Evolutionary conservation across 2,888 invertebrate species (phyloP).

Genomic region (Hyalella azteca): DNA sequence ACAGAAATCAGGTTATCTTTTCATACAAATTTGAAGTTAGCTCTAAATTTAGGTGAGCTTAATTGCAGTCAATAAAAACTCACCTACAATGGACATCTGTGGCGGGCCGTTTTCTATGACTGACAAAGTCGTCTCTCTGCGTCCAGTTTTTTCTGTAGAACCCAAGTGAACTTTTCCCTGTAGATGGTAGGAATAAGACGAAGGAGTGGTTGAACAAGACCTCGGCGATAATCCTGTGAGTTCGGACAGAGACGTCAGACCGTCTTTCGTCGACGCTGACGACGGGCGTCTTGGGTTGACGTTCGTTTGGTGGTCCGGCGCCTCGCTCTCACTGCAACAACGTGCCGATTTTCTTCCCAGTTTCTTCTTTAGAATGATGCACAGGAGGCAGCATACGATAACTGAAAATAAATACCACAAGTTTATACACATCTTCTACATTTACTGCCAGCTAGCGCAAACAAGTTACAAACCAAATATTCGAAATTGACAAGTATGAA

Average conservation of each 20-base stretch:
- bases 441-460: no score
- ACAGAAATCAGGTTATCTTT: no score
- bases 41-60: no score
- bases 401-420: no score
- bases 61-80: no score
- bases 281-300: not conserved
- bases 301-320: not conserved
- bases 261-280: not conserved
- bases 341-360: not conserved
- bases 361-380: not conserved
- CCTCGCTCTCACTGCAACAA: not conserved
- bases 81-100: slow-evolving; percentile 12
- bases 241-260: not conserved
- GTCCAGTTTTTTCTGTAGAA: not conserved
- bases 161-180: not conserved
- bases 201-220: not conserved
- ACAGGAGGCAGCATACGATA: no score
- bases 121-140: not conserved
- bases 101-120: slow-evolving; percentile 3
- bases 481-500: no score
- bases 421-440: no score
- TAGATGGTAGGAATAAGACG: not conserved
- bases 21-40: no score
- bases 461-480: no score
- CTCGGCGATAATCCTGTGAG: not conserved